phyloP scores from a whole-genome alignment of 2,888 invertebrate genomes.

The Nomada flava region DNA sequence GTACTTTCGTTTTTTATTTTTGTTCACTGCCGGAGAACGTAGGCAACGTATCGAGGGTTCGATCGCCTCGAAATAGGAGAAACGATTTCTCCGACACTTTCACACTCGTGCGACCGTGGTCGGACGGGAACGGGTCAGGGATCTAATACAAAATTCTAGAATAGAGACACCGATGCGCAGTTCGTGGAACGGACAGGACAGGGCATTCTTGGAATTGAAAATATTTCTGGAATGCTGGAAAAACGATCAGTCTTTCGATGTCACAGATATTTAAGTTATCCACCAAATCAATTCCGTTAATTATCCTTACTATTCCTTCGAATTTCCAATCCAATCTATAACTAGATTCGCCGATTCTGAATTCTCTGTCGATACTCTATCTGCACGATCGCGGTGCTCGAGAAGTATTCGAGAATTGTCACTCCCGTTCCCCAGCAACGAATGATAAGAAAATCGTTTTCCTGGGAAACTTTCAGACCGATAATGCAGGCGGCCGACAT shows the following conservation, averaged over 20 bases:
- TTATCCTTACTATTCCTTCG: no score
- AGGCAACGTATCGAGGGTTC: constrained; percentile 10
- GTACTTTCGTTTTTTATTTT: neutral
- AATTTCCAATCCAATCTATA: no score
- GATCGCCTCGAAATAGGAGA: constrained; percentile 40
- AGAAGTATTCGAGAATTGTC: neutral
- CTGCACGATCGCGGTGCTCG: no score
- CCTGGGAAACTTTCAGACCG: constrained; percentile 66
- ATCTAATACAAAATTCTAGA: constrained; percentile 39
- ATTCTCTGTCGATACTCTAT: no score
- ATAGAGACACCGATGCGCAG: neutral
- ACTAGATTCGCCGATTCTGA: no score
- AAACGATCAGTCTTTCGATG: neutral
- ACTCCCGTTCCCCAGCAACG: neutral
- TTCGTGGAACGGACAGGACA: constrained; percentile 21
- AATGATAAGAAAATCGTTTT: neutral
- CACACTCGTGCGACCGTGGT: constrained; percentile 34
- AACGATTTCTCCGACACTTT: constrained; percentile 66
- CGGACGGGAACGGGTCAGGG: constrained; percentile 24
- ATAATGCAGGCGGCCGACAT: constrained; percentile 82
- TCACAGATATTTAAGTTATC: neutral
- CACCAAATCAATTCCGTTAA: no score
- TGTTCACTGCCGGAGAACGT: neutral
- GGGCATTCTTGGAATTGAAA: neutral
- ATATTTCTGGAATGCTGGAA: neutral